phyloP scores from a whole-genome alignment of 2,888 invertebrate species.

The Oasisia sp. region DNA sequence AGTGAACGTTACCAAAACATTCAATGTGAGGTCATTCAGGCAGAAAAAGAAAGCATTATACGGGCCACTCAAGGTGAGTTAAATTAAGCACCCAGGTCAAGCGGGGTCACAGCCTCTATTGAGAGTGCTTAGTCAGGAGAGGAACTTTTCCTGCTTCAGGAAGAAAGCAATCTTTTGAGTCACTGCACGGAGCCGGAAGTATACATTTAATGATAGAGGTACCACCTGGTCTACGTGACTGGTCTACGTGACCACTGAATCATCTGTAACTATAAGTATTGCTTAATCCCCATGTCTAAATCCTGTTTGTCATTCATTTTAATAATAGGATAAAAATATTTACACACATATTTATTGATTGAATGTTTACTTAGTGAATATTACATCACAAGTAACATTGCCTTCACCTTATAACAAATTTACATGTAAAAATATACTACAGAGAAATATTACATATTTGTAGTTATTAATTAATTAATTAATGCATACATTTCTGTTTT shows the following conservation, averaged over 20 bases:
- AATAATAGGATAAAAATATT: too few species aligned
- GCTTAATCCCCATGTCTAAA: not conserved
- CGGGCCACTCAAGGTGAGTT: not conserved
- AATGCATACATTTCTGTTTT: too few species aligned
- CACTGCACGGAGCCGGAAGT: not conserved
- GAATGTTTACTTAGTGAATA: too few species aligned
- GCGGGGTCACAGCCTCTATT: not conserved
- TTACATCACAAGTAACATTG: too few species aligned
- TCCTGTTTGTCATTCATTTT: too few species aligned
- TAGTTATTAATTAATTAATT: too few species aligned
- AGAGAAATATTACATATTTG: too few species aligned
- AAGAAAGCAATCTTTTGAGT: not conserved
- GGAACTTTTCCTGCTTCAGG: not conserved
- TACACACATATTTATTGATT: too few species aligned
- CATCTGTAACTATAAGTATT: not conserved
- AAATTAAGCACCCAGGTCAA: not conserved
- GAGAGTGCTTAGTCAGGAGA: not conserved
- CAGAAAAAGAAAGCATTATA: constrained; percentile 5
- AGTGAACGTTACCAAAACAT: not conserved
- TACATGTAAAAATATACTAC: too few species aligned
- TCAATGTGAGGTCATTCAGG: not conserved
- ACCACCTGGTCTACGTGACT: not conserved
- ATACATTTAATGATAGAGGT: not conserved
- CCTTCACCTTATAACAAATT: too few species aligned
- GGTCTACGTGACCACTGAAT: not conserved